These are phyloP conservation scores for Polydesmus complanatus DNA, from an alignment of 2,888 invertebrate genomes.

Conservation along the genomic window DNA sequence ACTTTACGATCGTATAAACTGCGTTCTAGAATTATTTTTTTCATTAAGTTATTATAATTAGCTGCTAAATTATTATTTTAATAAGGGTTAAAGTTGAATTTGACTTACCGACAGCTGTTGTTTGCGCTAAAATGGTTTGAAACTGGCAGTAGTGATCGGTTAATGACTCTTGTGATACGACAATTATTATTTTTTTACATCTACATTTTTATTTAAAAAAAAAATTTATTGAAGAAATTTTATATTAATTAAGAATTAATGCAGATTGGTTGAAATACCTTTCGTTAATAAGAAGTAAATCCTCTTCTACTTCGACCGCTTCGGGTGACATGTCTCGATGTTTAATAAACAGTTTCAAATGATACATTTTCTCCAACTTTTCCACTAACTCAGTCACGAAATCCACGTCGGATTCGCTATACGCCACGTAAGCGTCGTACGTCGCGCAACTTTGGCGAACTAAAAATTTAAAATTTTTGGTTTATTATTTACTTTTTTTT, in stretches of 20 bases:
- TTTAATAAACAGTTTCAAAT: slow-evolving; percentile 21
- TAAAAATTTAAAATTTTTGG: too few relatives aligned
- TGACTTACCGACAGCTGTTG: slow-evolving; percentile 11
- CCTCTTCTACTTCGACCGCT: slow-evolving; percentile 19
- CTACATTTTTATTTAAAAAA: not conserved
- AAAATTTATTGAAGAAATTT: not conserved
- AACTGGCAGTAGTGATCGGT: slow-evolving; percentile 8
- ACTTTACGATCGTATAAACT: slow-evolving; percentile 5
- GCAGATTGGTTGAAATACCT: slow-evolving; percentile 13
- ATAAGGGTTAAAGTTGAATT: too few relatives aligned
- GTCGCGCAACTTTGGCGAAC: not conserved
- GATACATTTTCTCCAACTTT: slow-evolving; percentile 19
- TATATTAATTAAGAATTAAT: not conserved
- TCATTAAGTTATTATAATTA: too few relatives aligned
- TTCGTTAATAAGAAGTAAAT: slow-evolving; percentile 21
- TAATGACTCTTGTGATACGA: slow-evolving; percentile 7
- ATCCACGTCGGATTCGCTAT: slow-evolving; percentile 21
- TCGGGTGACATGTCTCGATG: slow-evolving; percentile 22
- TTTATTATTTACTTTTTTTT: too few relatives aligned
- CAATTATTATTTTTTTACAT: slow-evolving; percentile 8
- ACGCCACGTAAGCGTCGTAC: slow-evolving; percentile 24
- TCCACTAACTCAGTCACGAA: slow-evolving; percentile 20
- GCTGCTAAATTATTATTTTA: too few relatives aligned
- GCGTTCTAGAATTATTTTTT: slow-evolving; percentile 5
- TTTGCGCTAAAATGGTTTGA: slow-evolving; percentile 11